Conservation (phyloP, 2,888 invertebrate genomes). For the Carcina quercana region DNA sequence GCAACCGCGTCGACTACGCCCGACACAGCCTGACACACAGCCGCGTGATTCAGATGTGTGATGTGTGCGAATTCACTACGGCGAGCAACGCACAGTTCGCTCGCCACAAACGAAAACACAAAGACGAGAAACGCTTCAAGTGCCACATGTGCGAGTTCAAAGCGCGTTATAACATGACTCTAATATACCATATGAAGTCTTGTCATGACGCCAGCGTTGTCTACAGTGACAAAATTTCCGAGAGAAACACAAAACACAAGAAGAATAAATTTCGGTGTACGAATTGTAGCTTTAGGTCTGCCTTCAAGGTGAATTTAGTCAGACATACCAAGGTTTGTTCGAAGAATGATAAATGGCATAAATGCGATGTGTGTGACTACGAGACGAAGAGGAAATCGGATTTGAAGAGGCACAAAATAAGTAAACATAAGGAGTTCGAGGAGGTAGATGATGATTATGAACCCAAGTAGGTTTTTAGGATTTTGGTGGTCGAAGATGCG, state of each 20-base stretch:
- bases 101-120: conserved; percentile 42
- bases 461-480: background rate
- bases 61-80: conserved; percentile 39
- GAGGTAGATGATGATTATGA: conserved; percentile 17
- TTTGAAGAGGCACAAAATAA: conserved; percentile 28
- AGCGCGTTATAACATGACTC: conserved; percentile 47
- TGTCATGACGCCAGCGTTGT: conserved; percentile 21
- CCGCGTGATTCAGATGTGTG: conserved; percentile 34
- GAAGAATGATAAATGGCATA: conserved; percentile 5
- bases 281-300: conserved; percentile 18
- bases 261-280: conserved; percentile 20
- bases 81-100: conserved; percentile 33
- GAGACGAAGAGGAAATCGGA: conserved; percentile 28
- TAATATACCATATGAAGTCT: conserved; percentile 44
- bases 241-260: conserved; percentile 1
- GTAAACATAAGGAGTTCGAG: conserved; percentile 16
- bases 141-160: conserved; percentile 45
- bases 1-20: background rate
- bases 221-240: background rate
- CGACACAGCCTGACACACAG: conserved; percentile 2
- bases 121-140: conserved; percentile 33
- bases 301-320: conserved; percentile 10
- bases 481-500: background rate
- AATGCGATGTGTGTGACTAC: conserved; percentile 32
- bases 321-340: conserved; percentile 5